Conservation (phyloP, 2,113 vertebrate genomes). For the Salvator merianae region DNA sequence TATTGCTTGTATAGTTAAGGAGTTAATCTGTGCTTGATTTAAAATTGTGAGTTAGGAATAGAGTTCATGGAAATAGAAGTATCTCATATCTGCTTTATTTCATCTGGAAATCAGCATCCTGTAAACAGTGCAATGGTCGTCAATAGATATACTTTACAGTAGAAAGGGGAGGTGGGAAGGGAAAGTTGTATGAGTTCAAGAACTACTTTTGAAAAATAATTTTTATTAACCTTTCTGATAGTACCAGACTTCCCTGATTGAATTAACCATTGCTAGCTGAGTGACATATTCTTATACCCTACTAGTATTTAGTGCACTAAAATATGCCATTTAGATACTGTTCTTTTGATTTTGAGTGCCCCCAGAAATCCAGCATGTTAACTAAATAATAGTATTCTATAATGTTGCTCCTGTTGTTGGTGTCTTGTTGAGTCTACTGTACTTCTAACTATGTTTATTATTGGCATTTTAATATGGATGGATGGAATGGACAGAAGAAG, state of each 20-base stretch:
- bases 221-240: background rate
- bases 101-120: background rate
- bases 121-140: background rate
- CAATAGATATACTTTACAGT: background rate
- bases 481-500: too few relatives aligned
- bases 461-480: conserved; percentile 22
- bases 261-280: background rate
- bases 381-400: conserved; percentile 63
- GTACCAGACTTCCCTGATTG: background rate
- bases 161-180: background rate
- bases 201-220: background rate
- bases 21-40: background rate
- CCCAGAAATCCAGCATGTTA: conserved; percentile 66
- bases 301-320: conserved; percentile 55
- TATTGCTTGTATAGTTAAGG: background rate
- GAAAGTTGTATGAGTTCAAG: background rate
- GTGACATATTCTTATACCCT: conserved; percentile 51
- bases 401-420: conserved; percentile 32
- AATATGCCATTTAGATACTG: conserved; percentile 51
- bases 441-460: conserved; percentile 53
- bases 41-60: background rate
- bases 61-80: background rate
- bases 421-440: background rate
- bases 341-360: conserved; percentile 29
- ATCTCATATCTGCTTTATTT: background rate